Base-by-base conservation (phyloP, 2,888 invertebrate genomes). In the Germaria angustata region DNA sequence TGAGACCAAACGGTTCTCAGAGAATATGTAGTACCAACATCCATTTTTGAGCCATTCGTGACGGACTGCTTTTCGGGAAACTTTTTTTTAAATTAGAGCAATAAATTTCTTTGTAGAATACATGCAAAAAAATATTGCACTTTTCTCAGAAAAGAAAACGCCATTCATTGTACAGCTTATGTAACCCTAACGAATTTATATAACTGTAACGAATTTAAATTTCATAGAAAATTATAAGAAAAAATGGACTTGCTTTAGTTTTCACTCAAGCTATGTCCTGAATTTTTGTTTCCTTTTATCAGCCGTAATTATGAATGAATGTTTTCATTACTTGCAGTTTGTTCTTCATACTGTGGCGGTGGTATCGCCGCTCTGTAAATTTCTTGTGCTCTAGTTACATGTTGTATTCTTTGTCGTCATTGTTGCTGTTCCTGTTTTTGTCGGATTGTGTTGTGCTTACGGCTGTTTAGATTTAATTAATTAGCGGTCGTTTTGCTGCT, bases 381-480 rank as follows among this genome's bases (percentile, higher is more conserved):
- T n/a, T 36, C 17, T 49, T 20, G n/a, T 49, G 9, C 13, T 22
- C 46, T 28, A 22, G 22, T 36, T n/a, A 22, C 65, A 22, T 36
- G 9, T 9, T 36, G n/a, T 34, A 13, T n/a, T 36, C n/a, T 4
- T 24, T 65, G 5, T 46, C 32, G 34, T 24, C 22, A 0, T 0
- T 39, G 15, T 41, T 41, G 65, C 6, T 34, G 22, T n/a, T 34
- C 6, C 20, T 11, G 65, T n/a, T 65, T 9, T 59, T 46, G 46
- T 32, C 59, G 39, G 4, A 13, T 51, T 49, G 39, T 55, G 22
- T 65, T 65, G 49, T 28, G 68, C 81, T 75, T 65, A 59, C 20
- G 81, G 75, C 81, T 65, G 51, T 71, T 82, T 75, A 65, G 34
- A 71, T 82, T 75, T 69, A 82, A 82, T 82, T 82, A 82, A 82